Evolutionary conservation across 2,888 invertebrate genomes (phyloP).

Genomic region (Eumacrocentrus americanus): DNA sequence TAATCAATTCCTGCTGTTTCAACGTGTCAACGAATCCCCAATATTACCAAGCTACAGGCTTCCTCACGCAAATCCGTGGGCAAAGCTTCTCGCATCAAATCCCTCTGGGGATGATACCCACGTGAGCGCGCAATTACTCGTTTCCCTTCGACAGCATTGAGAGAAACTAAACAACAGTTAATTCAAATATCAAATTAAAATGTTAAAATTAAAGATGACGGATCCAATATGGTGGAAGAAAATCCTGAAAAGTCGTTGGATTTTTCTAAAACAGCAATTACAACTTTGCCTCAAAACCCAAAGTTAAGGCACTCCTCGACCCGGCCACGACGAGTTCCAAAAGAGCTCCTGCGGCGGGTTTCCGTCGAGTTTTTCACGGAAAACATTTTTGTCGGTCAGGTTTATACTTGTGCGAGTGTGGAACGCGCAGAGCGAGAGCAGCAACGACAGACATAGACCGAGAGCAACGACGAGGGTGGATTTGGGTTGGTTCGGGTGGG

Average conservation of each 20-base stretch:
- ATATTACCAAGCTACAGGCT: conserved; percentile 18
- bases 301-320: too few relatives aligned
- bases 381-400: too few relatives aligned
- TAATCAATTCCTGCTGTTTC: conserved; percentile 26
- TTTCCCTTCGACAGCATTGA: neutral
- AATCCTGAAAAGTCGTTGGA: too few relatives aligned
- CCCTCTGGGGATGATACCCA: neutral
- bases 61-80: conserved; percentile 15
- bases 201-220: too few relatives aligned
- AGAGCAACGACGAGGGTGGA: conserved; percentile 45
- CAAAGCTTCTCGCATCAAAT: neutral
- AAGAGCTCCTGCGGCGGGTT: too few relatives aligned
- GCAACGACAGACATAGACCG: neutral
- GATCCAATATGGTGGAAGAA: too few relatives aligned
- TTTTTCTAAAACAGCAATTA: too few relatives aligned
- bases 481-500: conserved; percentile 50
- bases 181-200: too few relatives aligned
- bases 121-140: conserved; percentile 16
- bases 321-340: too few relatives aligned
- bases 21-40: conserved; percentile 35
- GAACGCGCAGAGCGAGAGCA: too few relatives aligned
- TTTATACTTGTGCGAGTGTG: neutral
- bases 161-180: conserved; percentile 15
- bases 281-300: too few relatives aligned
- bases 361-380: too few relatives aligned